phyloP scores from a whole-genome alignment of 2,113 vertebrate genomes.

The Mirza zaza region DNA sequence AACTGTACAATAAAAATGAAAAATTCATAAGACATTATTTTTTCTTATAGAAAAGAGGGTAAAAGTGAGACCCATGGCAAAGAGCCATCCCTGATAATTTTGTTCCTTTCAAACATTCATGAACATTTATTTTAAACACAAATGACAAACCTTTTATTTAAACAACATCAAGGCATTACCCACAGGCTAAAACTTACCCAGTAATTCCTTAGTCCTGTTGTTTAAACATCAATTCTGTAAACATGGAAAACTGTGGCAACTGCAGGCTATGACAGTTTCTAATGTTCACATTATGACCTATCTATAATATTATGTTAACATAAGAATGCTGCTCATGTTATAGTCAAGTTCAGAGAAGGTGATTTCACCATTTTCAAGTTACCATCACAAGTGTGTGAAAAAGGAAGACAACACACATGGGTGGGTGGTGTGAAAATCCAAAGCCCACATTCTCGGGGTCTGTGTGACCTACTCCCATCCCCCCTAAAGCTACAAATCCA shows the following conservation, averaged over 20 bases:
- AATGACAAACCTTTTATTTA: slow-evolving; percentile 43
- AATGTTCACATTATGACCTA: neutral
- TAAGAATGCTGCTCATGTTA: neutral
- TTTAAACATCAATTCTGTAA: slow-evolving; percentile 1
- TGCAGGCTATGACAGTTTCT: neutral
- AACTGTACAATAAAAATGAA: slow-evolving; percentile 64
- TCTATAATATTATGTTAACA: neutral
- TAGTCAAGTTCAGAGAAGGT: neutral
- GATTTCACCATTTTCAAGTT: slow-evolving; percentile 56
- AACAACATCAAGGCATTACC: slow-evolving; percentile 60
- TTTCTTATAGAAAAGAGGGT: slow-evolving; percentile 59
- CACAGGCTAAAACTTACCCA: slow-evolving; percentile 35
- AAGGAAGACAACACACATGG: neutral
- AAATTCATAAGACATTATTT: slow-evolving; percentile 53
- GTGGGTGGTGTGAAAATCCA: neutral
- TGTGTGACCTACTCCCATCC: neutral
- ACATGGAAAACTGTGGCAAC: neutral
- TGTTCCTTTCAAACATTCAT: slow-evolving; percentile 58
- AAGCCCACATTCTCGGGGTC: neutral
- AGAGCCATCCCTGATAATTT: slow-evolving; percentile 62
- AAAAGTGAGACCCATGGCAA: slow-evolving; percentile 59
- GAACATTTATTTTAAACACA: slow-evolving; percentile 59
- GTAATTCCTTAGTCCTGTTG: slow-evolving; percentile 27
- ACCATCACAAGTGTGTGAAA: neutral
- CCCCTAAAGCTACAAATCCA: neutral